Evolutionary conservation across 2,797 vertebrate species (phyloP).

Genomic region (Aldrovandia affinis): DNA sequence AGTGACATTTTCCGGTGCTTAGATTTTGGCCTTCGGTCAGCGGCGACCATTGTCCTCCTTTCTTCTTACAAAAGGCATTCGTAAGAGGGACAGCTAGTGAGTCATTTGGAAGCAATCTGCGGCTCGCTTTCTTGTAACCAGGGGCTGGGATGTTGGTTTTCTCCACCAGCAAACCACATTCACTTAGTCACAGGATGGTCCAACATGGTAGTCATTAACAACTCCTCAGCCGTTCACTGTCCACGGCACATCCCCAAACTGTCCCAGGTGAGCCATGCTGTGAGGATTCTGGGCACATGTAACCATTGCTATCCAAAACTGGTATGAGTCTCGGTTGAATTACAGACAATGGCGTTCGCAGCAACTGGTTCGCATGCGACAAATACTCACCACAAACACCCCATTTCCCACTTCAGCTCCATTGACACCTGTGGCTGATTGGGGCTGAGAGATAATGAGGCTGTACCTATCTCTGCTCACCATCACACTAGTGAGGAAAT

Average conservation of each 20-base stretch:
- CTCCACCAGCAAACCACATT: conserved; percentile 56
- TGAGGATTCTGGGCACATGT: neutral
- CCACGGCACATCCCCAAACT: neutral
- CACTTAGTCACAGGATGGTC: conserved; percentile 59
- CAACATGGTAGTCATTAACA: conserved; percentile 57
- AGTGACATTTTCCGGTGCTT: conserved; percentile 28
- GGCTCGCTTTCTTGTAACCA: conserved; percentile 64
- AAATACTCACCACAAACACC: neutral
- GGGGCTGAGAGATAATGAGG: neutral
- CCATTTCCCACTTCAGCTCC: neutral
- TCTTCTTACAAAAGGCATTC: conserved; percentile 60
- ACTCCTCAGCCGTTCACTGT: conserved; percentile 6
- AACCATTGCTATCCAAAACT: neutral
- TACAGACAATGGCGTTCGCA: neutral
- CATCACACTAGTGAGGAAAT: neutral
- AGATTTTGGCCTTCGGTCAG: neutral
- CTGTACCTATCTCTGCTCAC: neutral
- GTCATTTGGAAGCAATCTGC: conserved; percentile 66
- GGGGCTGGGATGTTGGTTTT: conserved; percentile 59
- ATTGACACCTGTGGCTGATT: neutral
- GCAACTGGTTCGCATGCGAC: no score
- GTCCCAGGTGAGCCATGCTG: neutral
- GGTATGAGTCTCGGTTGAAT: neutral
- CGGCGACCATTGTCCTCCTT: conserved; percentile 59
- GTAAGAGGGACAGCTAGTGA: conserved; percentile 61